Evolutionary conservation across 2,888 invertebrate species (phyloP).

Genomic region (Gibbula magus): DNA sequence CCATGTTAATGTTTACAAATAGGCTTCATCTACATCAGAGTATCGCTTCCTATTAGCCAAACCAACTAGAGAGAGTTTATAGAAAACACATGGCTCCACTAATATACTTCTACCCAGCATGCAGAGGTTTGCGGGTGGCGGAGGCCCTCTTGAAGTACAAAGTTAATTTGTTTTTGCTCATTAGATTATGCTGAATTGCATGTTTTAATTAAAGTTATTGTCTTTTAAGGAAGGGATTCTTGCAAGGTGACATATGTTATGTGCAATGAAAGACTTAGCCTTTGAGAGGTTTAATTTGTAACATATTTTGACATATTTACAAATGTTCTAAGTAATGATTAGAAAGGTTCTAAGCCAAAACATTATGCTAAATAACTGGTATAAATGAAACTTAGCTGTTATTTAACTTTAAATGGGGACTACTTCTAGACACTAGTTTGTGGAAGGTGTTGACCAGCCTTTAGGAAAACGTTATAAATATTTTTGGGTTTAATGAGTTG

Average conservation of each 20-base stretch:
- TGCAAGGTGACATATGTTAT: not conserved
- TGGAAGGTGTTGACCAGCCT: no score
- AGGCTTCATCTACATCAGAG: not conserved
- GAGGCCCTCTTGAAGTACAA: not conserved
- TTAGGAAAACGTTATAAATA: no score
- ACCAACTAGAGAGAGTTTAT: no score
- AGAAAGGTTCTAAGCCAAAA: no score
- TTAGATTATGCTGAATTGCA: not conserved
- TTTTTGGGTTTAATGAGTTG: no score
- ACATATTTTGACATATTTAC: not conserved
- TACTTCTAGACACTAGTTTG: no score
- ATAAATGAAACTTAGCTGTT: no score
- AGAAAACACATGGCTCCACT: no score
- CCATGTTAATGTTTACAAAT: not conserved
- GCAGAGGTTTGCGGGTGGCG: not conserved
- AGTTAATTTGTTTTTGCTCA: not conserved
- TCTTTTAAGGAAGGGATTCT: not conserved
- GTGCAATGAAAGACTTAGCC: not conserved
- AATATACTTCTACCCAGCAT: no score
- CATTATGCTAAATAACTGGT: no score
- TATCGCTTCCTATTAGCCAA: not conserved
- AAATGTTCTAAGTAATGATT: not conserved
- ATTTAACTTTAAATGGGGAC: no score
- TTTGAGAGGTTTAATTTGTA: not conserved
- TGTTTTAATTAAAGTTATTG: constrained; percentile 8